phyloP scores from a whole-genome alignment of 35 echinoderm and acorn worm genomes.

The Apostichopus japonicus region DNA sequence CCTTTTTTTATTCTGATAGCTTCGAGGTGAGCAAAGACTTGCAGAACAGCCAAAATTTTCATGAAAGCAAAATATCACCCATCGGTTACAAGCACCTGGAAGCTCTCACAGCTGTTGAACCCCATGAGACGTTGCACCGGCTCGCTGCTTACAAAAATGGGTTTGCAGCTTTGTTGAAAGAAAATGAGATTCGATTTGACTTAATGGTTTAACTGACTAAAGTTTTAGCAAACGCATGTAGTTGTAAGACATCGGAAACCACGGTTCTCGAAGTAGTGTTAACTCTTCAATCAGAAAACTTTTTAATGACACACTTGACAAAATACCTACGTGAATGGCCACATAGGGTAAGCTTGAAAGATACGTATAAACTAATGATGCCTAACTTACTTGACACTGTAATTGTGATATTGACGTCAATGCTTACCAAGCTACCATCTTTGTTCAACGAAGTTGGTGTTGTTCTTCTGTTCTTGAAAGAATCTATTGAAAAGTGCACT shows the following conservation, averaged over 20 bases:
- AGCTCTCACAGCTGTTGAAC: conserved; percentile 41
- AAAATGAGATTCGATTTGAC: conserved; percentile 75
- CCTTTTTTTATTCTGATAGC: neutral
- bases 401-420: neutral
- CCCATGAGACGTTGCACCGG: conserved; percentile 41
- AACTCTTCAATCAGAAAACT: conserved; percentile 52
- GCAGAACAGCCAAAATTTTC: neutral
- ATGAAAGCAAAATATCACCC: neutral
- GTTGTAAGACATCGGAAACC: conserved; percentile 51
- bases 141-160: conserved; percentile 52
- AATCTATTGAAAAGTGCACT: neutral
- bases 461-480: conserved; percentile 42
- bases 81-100: conserved; percentile 64
- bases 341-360: neutral
- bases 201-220: conserved; percentile 62
- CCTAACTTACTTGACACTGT: conserved; percentile 26
- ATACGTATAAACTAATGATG: conserved; percentile 22
- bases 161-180: conserved; percentile 65
- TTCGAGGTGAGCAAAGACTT: neutral
- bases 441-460: conserved; percentile 49
- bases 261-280: conserved; percentile 38
- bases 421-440: conserved; percentile 56
- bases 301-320: conserved; percentile 51
- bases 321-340: conserved; percentile 38
- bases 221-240: conserved; percentile 55